Base-by-base conservation (phyloP, 53 echinoderm and acorn worm species). In the Astropecten irregularis region DNA sequence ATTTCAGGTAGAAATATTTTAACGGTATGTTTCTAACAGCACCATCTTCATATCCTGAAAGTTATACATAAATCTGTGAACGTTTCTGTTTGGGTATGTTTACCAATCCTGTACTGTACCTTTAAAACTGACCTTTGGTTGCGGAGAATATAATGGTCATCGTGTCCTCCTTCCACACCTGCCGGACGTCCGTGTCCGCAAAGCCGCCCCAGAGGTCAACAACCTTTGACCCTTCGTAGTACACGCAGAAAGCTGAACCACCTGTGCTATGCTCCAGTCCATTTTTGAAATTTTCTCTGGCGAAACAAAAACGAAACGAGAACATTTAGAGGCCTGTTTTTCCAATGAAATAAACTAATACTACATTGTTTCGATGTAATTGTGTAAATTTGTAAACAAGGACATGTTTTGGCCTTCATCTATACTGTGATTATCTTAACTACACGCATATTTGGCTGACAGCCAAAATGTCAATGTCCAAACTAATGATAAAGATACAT, bases 201-300 rank as follows among this genome's bases (percentile, higher is more conserved):
- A 86, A 95, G 1, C 95, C 95, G 6, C 91, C 95, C 95, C 95
- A 95, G 34, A 95, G 26, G 49, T 95, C 91, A 7, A 91, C 89
- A 18, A 95, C 95, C 63, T 92, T 86, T 42, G 70, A 50, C 20
- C 95, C 95, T 20, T 81, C 47, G 83, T 95, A 68, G 59, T 95
- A 95, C n/a, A 85, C 91, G 15, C 79, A 36, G 68, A 92, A 95
- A 9, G 95, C 89, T 1, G 91, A 95, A 5, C 91, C 95, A 23
- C 91, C 87, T 14, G 86, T 83, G 14, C 40, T 30, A 10, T 82
- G 71, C 48, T 95, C 95, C 27, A 64, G 29, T 2, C 95, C 95
- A 49, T 16, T 65, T 46, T 91, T 86, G 61, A 88, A 92, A 34
- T 95, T 95, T 44, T 89, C 58, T 33, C 95, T 95, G 90, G 8